Evolutionary conservation across 92 coral and sea anemone species (phyloP), one percentile per base, ranked within the genome.

Genomic region (Parazoanthus swiftii): DNA sequence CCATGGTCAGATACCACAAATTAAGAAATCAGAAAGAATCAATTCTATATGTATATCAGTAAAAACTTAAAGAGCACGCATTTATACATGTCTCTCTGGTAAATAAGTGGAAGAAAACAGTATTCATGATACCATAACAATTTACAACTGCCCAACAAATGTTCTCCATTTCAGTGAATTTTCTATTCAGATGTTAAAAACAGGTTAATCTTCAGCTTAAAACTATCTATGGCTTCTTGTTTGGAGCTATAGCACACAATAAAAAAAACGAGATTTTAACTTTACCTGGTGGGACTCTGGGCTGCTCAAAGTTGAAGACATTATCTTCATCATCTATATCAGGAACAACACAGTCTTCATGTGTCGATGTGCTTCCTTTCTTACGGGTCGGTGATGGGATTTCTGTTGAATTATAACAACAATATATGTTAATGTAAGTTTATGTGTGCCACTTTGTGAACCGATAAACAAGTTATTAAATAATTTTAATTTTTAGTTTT

Each of bases 301-400:
- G 99, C 79, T 94, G 94, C 84, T 97, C 97, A 94, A 97, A 97
- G 74, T 97, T 97, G 77, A 97, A 97, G 29, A 97, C 99, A 90
- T 97, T 94, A 80, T 97, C 99, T 90, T 97, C 99, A 86, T 97
- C 98, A 90, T 96, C 99, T 89, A 97, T 97, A 89, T 97, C 99
- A 3, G 99, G 99, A n/a, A 97, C 99, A 78, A 97, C 99, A 90
- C 99, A 97, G 44, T 97, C 99, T 86, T 97, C 99, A 73, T 68
- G 81, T 13, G 93, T 93, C 81, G 99, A 97, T 8, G 98, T 95
- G 74, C 99, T 97, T 51, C 98, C 99, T 80, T 97, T 97, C 85
- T 97, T 97, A n/a, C 99, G 92, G 54, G 98, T 97, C 76, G 99
- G 99, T 14, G 99, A 97, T 15, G 99, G 99, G 83, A 97, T 97